Evolutionary conservation across 2,888 invertebrate species (phyloP).

Genomic region (Allophyes oxyacanthae): DNA sequence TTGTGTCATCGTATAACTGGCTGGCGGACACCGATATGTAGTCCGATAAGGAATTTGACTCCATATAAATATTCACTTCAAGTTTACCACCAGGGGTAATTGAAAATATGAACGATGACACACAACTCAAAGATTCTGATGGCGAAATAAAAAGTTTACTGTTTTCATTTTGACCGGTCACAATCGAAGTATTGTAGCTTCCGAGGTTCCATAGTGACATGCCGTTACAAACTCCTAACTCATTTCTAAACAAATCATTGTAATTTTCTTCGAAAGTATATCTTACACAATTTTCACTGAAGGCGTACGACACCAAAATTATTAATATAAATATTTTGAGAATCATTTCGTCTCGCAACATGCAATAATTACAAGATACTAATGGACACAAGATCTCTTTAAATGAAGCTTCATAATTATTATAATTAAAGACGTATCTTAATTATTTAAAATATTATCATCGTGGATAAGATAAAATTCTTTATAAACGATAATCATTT

Average conservation of each 20-base stretch:
- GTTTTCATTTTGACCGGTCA: slow-evolving; percentile 53
- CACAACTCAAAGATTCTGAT: slow-evolving; percentile 46
- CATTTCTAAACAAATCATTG: slow-evolving; percentile 57
- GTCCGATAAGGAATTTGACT: slow-evolving; percentile 43
- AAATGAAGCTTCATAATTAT: slow-evolving; percentile 50
- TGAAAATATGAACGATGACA: slow-evolving; percentile 57
- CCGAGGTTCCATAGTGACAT: slow-evolving; percentile 59
- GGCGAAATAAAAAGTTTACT: slow-evolving; percentile 63
- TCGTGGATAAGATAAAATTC: slow-evolving; percentile 63
- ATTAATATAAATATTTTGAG: slow-evolving; percentile 41
- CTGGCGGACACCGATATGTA: too few species aligned
- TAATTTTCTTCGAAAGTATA: slow-evolving; percentile 67
- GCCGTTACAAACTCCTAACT: slow-evolving; percentile 48
- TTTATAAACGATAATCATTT: slow-evolving; percentile 53
- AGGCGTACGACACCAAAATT: slow-evolving; percentile 49
- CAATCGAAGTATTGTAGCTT: slow-evolving; percentile 47
- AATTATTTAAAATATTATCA: slow-evolving; percentile 55
- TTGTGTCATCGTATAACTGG: too few species aligned
- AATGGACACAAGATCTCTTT: slow-evolving; percentile 55
- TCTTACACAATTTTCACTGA: slow-evolving; percentile 64
- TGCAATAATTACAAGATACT: slow-evolving; percentile 40
- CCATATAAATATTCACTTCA: slow-evolving; percentile 68
- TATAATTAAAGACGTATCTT: slow-evolving; percentile 58
- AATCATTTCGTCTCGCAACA: slow-evolving; percentile 47
- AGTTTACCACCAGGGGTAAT: slow-evolving; percentile 63